These are phyloP conservation scores for Sciurus carolinensis DNA, from an alignment of 2,797 vertebrate genomes.

Conservation along the genomic window DNA sequence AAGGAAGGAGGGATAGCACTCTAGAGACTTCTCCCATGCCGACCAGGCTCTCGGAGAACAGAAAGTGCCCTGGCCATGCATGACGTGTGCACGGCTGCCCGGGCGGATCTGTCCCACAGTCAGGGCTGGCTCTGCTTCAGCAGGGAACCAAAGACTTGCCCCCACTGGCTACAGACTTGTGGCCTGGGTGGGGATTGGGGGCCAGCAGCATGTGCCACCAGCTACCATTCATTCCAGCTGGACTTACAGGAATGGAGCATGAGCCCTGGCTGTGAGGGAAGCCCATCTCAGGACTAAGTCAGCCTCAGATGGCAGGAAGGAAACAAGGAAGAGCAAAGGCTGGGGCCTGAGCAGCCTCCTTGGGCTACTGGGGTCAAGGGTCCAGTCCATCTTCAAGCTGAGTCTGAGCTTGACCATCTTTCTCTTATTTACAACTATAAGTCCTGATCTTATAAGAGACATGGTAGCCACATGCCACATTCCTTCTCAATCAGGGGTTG, in stretches of 20 bases:
- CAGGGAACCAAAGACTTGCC: background rate
- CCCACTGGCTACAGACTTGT: background rate
- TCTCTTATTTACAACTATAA: background rate
- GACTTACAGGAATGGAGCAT: background rate
- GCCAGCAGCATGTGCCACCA: background rate
- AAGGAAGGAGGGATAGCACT: background rate
- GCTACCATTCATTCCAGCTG: no score
- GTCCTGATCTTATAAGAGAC: background rate
- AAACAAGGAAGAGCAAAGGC: background rate
- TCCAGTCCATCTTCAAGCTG: background rate
- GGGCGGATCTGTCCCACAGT: background rate
- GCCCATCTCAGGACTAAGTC: background rate
- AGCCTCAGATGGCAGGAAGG: background rate
- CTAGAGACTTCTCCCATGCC: background rate
- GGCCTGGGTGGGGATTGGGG: background rate
- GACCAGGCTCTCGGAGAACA: background rate
- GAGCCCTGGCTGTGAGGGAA: no score
- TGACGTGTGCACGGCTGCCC: background rate
- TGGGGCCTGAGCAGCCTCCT: rapidly evolving
- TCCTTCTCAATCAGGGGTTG: background rate
- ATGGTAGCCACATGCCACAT: rapidly evolving
- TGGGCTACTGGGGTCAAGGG: rapidly evolving
- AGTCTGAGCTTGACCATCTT: background rate
- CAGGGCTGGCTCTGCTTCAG: background rate
- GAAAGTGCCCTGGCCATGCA: background rate